phyloP scores from a whole-genome alignment of 2,888 invertebrate genomes.

The Chelonus formosanus region DNA sequence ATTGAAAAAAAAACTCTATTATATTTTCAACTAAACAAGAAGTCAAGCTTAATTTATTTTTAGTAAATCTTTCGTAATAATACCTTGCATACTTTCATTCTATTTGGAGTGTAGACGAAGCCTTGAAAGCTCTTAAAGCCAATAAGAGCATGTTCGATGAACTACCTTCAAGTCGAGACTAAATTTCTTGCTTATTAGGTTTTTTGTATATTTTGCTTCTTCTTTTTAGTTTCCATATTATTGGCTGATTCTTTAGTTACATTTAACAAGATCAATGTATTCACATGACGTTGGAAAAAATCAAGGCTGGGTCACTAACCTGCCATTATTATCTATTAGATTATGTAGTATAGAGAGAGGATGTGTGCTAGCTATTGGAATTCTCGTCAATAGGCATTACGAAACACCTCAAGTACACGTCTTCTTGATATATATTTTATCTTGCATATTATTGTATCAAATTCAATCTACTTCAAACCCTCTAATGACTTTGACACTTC shows the following conservation, averaged over 20 bases:
- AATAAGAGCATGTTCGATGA: constrained; percentile 52
- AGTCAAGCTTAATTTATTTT: neutral
- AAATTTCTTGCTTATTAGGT: constrained; percentile 25
- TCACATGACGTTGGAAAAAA: constrained; percentile 2
- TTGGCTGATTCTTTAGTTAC: constrained; percentile 2
- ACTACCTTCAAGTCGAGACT: constrained; percentile 44
- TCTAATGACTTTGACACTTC: no score
- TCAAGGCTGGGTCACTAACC: constrained; percentile 2
- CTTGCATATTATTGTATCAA: constrained; percentile 42
- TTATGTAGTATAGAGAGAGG: neutral
- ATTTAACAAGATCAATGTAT: constrained; percentile 32
- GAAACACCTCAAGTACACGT: constrained; percentile 32
- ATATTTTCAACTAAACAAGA: no score
- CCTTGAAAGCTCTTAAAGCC: constrained; percentile 55
- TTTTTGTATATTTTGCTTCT: constrained; percentile 1
- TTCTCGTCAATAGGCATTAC: constrained; percentile 32
- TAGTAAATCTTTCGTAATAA: neutral
- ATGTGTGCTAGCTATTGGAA: constrained; percentile 7
- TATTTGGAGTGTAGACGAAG: constrained; percentile 31
- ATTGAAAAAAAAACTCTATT: neutral
- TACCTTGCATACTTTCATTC: constrained; percentile 12
- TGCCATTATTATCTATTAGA: constrained; percentile 3
- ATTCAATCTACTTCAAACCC: constrained; percentile 40
- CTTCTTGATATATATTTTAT: constrained; percentile 1
- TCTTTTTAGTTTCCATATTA: constrained; percentile 19